phyloP scores from a whole-genome alignment of 2,113 vertebrate species.

The Cololabis saira region DNA sequence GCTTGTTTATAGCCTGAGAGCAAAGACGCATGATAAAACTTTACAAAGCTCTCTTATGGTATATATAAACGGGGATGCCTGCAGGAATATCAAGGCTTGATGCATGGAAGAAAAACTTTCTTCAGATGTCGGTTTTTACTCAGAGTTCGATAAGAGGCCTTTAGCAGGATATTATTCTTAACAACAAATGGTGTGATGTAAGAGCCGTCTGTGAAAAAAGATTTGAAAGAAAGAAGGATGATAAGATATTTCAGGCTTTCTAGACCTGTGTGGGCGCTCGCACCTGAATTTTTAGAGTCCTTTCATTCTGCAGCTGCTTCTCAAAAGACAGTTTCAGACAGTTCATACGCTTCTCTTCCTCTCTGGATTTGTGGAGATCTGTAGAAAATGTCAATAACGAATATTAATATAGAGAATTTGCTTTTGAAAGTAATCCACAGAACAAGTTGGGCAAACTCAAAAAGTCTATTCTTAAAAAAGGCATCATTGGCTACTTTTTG shows the following conservation, averaged over 20 bases:
- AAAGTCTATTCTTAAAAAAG: neutral
- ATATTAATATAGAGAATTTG: neutral
- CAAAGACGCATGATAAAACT: neutral
- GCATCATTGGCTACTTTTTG: neutral
- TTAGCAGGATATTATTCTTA: conserved; percentile 37
- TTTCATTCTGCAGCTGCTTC: conserved; percentile 90
- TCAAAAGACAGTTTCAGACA: conserved; percentile 87
- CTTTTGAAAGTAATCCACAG: no score
- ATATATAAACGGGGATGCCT: conserved; percentile 11
- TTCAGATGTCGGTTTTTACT: conserved; percentile 28
- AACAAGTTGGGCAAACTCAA: no score
- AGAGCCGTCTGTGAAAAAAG: conserved; percentile 3
- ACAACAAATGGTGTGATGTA: conserved; percentile 22
- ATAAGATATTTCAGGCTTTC: conserved; percentile 24
- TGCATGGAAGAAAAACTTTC: neutral
- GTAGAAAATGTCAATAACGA: conserved; percentile 35
- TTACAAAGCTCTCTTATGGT: conserved; percentile 21
- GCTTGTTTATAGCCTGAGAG: conserved; percentile 92
- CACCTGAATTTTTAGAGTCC: conserved; percentile 96
- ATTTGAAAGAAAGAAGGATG: conserved; percentile 16
- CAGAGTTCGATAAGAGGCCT: conserved; percentile 50
- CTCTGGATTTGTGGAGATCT: conserved; percentile 87
- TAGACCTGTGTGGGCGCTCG: conserved; percentile 45
- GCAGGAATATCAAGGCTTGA: conserved; percentile 19
- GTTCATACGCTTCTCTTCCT: conserved; percentile 83